A percentile compares a stretch with the other conserved stretches of the same genome.
These are phyloP conservation scores for Acanthaster planci DNA, from an alignment of 35 echinoderm and acorn worm species.

Conservation along the genomic window DNA sequence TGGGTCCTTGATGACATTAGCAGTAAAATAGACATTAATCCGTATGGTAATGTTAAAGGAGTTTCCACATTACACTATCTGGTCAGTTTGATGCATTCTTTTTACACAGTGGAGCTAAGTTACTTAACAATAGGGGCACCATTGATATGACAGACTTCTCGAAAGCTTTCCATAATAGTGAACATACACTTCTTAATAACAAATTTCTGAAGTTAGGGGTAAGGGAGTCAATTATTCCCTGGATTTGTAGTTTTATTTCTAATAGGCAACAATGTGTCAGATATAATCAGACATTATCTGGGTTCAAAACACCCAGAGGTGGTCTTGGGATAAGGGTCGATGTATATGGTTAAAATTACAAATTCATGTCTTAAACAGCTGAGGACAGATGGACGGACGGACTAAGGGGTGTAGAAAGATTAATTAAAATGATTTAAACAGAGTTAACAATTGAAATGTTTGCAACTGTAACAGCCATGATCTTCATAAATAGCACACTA, in stretches of 20 bases:
- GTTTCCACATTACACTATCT: constrained; percentile 50
- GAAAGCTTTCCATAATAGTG: constrained; percentile 58
- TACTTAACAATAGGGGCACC: constrained; percentile 15
- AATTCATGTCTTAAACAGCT: too few relatives aligned
- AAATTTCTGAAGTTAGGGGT: constrained; percentile 47
- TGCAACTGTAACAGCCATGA: too few relatives aligned
- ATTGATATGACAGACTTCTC: constrained; percentile 63
- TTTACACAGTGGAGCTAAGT: constrained; percentile 46
- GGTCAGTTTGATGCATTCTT: constrained; percentile 36
- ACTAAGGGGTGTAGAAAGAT: too few relatives aligned
- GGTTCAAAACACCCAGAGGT: constrained; percentile 26
- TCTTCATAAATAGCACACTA: too few relatives aligned
- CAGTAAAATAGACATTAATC: constrained; percentile 28
- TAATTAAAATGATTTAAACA: too few relatives aligned
- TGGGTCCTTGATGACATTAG: constrained; percentile 51
- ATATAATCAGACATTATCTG: constrained; percentile 15
- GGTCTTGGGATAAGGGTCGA: too few relatives aligned
- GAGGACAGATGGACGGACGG: too few relatives aligned
- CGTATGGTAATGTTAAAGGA: constrained; percentile 56
- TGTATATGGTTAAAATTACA: too few relatives aligned
- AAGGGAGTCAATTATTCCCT: constrained; percentile 27
- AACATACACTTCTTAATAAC: constrained; percentile 45
- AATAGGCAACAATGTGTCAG: constrained; percentile 25
- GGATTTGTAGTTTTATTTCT: constrained; percentile 36
- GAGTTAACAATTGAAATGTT: too few relatives aligned